Conservation (phyloP, 1,140 invertebrate genomes). For the Armadillidium nasatum region DNA sequence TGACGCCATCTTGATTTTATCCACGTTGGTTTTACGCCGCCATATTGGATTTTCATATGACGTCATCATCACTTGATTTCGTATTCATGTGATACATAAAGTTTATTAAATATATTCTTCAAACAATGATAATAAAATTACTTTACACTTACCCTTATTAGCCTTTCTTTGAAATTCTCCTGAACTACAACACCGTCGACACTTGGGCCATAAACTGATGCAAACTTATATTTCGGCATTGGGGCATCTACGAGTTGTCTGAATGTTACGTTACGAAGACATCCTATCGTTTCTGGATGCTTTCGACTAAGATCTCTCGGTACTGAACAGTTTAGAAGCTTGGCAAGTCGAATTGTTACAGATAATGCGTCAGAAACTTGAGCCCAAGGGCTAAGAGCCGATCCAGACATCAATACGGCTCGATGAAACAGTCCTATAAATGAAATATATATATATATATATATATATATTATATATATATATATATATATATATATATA, state of each 20-base stretch:
- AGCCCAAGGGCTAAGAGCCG: conserved; percentile 60
- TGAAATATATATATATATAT: no score
- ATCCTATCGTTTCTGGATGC: conserved; percentile 41
- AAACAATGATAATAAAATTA: no score
- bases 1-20: no score
- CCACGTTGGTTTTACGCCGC: no score
- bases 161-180: conserved; percentile 48
- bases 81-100: no score
- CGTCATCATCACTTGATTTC: no score
- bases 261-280: conserved; percentile 38
- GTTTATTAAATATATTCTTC: no score
- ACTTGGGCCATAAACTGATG: conserved; percentile 68
- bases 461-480: no score
- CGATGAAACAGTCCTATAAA: conserved; percentile 59
- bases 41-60: no score
- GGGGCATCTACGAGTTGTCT: conserved; percentile 30
- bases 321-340: conserved; percentile 42
- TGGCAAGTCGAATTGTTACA: conserved; percentile 40
- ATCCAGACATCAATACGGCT: conserved; percentile 64
- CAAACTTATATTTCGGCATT: conserved; percentile 40
- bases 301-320: conserved; percentile 37
- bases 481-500: no score
- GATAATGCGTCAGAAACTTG: conserved; percentile 49
- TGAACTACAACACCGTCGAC: conserved; percentile 86
- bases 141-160: conserved; percentile 36